Evolutionary conservation across 2,113 vertebrate genomes (phyloP), one percentile per base, ranked within the genome.

Genomic region (Crotalus tigris): DNA sequence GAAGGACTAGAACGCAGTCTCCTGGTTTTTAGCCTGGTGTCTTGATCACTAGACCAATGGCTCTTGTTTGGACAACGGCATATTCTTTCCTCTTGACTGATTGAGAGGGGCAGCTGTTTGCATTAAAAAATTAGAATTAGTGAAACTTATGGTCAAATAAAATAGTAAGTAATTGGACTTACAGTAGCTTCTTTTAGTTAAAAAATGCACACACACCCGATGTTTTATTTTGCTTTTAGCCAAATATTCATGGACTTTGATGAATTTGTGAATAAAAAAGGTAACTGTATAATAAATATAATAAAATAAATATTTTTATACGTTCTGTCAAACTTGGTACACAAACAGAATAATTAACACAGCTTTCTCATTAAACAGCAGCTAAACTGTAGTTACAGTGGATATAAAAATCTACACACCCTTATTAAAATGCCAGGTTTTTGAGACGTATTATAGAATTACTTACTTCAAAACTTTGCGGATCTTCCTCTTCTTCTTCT

Each of bases 401-500:
- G 17, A 21, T 81, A 81, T 90, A 10, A 11, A 55, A 19, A 69
- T 69, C 64, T 69, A 69, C 13, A 69, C 29, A 15, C 26, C 21
- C 11, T 69, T n/a, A 29, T 69, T 69, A 15, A 69, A 33, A 69
- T 69, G 15, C 29, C 61, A 69, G 61, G 12, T 69, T 64, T 69
- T n/a, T 0, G 89, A 92, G 53, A 51, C 1, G 1, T n/a, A 21
- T 26, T 21, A 81, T 81, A 44, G 75, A 94, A 88, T 19, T 90
- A 97, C 98, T 97, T 93, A 98, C 98, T 94, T 98, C 98, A 24
- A 98, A 99, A 96, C 98, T 98, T 93, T 97, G 97, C 0, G 98
- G 97, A 88, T 99, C 98, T 85, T 98, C 97, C 89, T 98, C 97
- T 91, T 98, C 98, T 1, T 98, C 98, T 97, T 99, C 99, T 92